Conservation (phyloP, 2,888 invertebrate genomes). For the Harpalus rubripes region DNA sequence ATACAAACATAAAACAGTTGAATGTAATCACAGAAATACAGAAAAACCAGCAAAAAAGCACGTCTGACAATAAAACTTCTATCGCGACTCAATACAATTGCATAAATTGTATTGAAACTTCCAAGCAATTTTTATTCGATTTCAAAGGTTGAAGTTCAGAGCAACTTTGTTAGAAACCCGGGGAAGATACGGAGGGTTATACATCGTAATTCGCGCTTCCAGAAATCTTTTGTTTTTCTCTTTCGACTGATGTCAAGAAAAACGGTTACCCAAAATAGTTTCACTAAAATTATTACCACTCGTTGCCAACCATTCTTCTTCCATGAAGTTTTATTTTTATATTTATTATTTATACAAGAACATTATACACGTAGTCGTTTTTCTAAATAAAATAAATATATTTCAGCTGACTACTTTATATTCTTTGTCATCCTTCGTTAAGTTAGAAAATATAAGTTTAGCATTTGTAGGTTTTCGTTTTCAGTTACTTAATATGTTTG, state of each 20-base stretch:
- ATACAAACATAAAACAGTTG: slow-evolving; percentile 44
- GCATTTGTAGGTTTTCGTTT: no score
- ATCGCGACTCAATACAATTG: slow-evolving; percentile 57
- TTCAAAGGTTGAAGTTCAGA: slow-evolving; percentile 54
- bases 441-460: no score
- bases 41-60: slow-evolving; percentile 47
- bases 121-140: slow-evolving; percentile 55
- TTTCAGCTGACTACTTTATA: no score
- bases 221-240: neutral
- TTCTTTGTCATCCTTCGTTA: no score
- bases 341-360: neutral
- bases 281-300: neutral
- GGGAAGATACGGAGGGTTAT: slow-evolving; percentile 19
- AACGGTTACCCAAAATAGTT: slow-evolving; percentile 8
- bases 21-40: slow-evolving; percentile 47
- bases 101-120: slow-evolving; percentile 57
- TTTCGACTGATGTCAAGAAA: neutral
- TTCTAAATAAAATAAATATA: no score
- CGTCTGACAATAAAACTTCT: slow-evolving; percentile 56
- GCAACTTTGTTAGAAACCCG: slow-evolving; percentile 47
- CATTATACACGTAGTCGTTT: no score
- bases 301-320: neutral
- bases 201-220: slow-evolving; percentile 43
- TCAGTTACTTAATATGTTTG: no score
- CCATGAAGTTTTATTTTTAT: neutral